Conservation (phyloP, 2,888 invertebrate genomes). For the Mythimna impura region DNA sequence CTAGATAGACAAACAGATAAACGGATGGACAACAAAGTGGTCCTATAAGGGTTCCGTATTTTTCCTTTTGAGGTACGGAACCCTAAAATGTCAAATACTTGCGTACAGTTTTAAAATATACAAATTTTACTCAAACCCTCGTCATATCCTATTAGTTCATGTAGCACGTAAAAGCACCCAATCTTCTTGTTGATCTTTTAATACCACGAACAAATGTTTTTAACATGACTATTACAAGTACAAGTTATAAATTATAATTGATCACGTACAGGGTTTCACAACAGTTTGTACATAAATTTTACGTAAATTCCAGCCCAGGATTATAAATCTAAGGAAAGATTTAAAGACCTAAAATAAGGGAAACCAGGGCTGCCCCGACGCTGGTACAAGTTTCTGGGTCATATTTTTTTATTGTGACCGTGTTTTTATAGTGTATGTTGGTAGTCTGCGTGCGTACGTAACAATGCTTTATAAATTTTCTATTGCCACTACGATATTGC, state of each 20-base stretch:
- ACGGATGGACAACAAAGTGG: too few species aligned
- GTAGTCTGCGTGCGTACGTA: conserved; percentile 41
- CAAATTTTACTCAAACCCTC: neutral
- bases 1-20: too few species aligned
- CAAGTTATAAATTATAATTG: conserved; percentile 46
- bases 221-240: neutral
- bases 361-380: conserved; percentile 17
- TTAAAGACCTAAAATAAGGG: conserved; percentile 39
- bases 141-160: neutral
- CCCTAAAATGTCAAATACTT: neutral
- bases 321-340: conserved; percentile 54
- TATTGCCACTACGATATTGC: conserved; percentile 45
- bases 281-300: conserved; percentile 44
- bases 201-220: neutral
- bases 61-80: too few species aligned
- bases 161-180: neutral
- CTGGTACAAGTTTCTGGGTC: conserved; percentile 25
- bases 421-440: conserved; percentile 44
- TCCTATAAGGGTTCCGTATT: too few species aligned
- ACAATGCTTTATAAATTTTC: conserved; percentile 57
- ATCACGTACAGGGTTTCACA: conserved; percentile 39
- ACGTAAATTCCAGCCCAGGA: conserved; percentile 36
- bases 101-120: neutral
- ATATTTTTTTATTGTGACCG: conserved; percentile 46
- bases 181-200: neutral